Percentiles rank a stretch among this genome's conserved stretches.
Evolutionary conservation across 1,140 invertebrate genomes (phyloP).

Genomic region (Drepana arcuata): DNA sequence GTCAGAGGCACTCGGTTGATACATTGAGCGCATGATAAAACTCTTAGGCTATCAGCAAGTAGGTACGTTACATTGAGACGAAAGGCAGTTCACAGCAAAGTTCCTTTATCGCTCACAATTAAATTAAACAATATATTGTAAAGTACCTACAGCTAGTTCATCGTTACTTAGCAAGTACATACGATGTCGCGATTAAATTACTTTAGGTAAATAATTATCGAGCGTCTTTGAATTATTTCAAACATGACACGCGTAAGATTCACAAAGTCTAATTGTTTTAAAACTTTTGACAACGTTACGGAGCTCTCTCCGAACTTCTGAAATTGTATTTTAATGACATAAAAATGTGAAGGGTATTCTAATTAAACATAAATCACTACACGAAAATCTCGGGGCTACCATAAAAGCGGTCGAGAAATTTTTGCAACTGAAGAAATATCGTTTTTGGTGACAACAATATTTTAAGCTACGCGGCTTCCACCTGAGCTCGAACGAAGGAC

Average conservation of each 20-base stretch:
- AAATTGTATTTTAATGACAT: conserved; percentile 24
- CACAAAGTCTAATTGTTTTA: conserved; percentile 22
- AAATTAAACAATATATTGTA: too few relatives aligned
- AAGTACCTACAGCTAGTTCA: too few relatives aligned
- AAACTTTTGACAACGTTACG: too few relatives aligned
- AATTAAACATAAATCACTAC: conserved; percentile 59
- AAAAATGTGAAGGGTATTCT: conserved; percentile 35
- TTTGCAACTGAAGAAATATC: conserved; percentile 47
- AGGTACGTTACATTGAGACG: conserved; percentile 14
- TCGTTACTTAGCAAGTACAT: too few relatives aligned
- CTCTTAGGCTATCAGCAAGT: conserved; percentile 14
- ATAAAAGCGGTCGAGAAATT: conserved; percentile 35
- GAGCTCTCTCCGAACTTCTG: conserved; percentile 14
- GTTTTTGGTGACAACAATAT: conserved; percentile 55
- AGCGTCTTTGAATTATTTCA: too few relatives aligned
- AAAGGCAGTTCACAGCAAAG: conserved; percentile 19
- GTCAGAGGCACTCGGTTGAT: too few relatives aligned
- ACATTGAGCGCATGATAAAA: too few relatives aligned
- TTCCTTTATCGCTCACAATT: too few relatives aligned
- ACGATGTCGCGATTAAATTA: too few relatives aligned
- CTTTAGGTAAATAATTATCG: too few relatives aligned
- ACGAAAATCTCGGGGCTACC: conserved; percentile 28
- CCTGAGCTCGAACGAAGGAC: conserved; percentile 41
- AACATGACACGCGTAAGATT: too few relatives aligned
- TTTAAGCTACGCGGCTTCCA: conserved; percentile 46